Evolutionary conservation across 2,888 invertebrate genomes (phyloP), one percentile per base, ranked within the genome.

Genomic region (Busseola fusca): DNA sequence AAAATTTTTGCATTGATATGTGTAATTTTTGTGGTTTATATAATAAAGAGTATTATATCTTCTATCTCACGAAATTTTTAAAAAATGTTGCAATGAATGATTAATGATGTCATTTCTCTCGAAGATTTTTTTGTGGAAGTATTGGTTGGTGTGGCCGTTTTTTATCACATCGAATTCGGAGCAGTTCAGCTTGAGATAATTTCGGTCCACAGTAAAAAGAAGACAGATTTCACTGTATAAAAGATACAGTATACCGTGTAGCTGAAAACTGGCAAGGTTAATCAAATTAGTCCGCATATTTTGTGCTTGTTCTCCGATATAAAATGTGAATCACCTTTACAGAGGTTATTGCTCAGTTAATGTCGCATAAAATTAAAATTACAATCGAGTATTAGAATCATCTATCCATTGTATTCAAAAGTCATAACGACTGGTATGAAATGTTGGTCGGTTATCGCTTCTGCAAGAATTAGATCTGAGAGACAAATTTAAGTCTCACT

Each of bases 191-290:
- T 52, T 18, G 10, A 69, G n/a, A 57, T 62, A 76, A 42, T 76
- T 56, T 57, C 16, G 9, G 60, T n/a, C 3, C 2, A 16, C 63
- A 54, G 54, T 64, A 70, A 67, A 63, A 66, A 78, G 40, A 64
- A 25, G 34, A 56, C 63, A 54, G 57, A 48, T 58, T 74, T 37
- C 18, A 54, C 42, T 62, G 66, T 65, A 54, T 68, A 64, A 45
- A 58, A 63, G 72, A 71, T 50, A 75, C 54, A 27, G 58, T 69
- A 60, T 56, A 25, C 25, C 25, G 66, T 66, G 70, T 68, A 64
- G 75, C 81, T 84, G 78, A 84, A 85, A 88, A 80, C 76, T 71
- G 63, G 37, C 89, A 91, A 92, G 91, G 93, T 87, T 89, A 89
- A 90, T 87, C 86, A 87, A 90, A 91, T 92, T 90, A 88, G 85